These are phyloP conservation scores for Corynorhinus townsendii DNA, from an alignment of 2,113 vertebrate genomes.

Conservation along the genomic window DNA sequence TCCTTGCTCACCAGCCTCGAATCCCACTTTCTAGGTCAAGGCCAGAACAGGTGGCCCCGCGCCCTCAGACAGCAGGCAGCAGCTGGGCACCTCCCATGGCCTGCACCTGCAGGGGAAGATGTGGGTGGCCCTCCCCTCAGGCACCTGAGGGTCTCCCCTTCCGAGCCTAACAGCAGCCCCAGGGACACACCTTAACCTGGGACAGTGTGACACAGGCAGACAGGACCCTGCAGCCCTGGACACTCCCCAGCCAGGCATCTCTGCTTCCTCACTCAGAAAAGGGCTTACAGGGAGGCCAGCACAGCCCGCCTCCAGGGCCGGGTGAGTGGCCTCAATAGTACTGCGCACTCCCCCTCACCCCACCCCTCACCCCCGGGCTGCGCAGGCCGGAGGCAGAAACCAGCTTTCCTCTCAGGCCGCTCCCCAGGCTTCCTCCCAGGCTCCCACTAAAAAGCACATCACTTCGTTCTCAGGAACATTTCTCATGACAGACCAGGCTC, in stretches of 20 bases:
- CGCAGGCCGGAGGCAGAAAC: background rate
- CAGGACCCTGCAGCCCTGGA: background rate
- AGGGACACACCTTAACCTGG: background rate
- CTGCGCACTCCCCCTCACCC: background rate
- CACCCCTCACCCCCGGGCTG: background rate
- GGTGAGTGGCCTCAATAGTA: background rate
- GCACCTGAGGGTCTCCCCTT: background rate
- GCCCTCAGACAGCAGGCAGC: too few relatives aligned
- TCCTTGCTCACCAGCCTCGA: too few relatives aligned
- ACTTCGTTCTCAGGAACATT: background rate
- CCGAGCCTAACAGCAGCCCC: background rate
- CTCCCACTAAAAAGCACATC: background rate
- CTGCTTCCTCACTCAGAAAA: background rate
- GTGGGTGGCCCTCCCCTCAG: background rate
- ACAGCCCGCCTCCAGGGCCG: background rate
- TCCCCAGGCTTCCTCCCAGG: background rate
- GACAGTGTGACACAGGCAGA: background rate
- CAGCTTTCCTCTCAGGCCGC: background rate
- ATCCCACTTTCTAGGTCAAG: too few relatives aligned
- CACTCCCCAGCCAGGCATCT: too few relatives aligned
- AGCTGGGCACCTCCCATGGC: too few relatives aligned
- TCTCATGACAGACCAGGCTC: background rate
- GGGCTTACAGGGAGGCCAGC: background rate
- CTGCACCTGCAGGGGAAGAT: background rate
- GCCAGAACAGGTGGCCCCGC: too few relatives aligned